phyloP scores from a whole-genome alignment of 2,797 vertebrate species.

The Gymnodraco acuticeps region DNA sequence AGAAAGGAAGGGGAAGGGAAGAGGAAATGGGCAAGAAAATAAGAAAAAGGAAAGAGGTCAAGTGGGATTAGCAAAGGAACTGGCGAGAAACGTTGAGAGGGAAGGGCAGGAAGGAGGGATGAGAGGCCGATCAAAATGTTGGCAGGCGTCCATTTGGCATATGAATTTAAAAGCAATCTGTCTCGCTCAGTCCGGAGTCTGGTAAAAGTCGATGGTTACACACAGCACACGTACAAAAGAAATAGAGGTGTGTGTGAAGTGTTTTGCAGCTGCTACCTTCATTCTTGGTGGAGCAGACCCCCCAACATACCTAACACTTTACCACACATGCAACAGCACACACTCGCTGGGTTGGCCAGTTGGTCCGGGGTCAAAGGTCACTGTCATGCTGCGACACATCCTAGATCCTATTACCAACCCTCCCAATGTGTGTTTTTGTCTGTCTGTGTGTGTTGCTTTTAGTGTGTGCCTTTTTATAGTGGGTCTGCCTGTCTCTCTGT shows the following conservation, averaged over 20 bases:
- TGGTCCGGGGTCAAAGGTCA: conserved; percentile 70
- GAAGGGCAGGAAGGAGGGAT: conserved; percentile 49
- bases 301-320: conserved; percentile 38
- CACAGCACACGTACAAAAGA: conserved; percentile 32
- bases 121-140: conserved; percentile 58
- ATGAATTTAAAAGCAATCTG: conserved; percentile 57
- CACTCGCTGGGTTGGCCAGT: conserved; percentile 29
- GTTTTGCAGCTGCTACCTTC: conserved; percentile 75
- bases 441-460: conserved; percentile 14
- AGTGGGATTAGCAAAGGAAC: conserved; percentile 52
- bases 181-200: conserved; percentile 32
- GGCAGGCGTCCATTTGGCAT: conserved; percentile 64
- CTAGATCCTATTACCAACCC: conserved; percentile 63
- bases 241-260: conserved; percentile 27
- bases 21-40: conserved; percentile 35
- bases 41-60: conserved; percentile 38
- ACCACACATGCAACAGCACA: conserved; percentile 40
- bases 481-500: background rate
- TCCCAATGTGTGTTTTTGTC: conserved; percentile 24
- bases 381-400: conserved; percentile 67
- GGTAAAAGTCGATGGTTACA: conserved; percentile 32
- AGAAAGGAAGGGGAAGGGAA: conserved; percentile 22
- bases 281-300: conserved; percentile 55
- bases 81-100: conserved; percentile 47
- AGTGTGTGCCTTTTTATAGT: conserved; percentile 4